Conservation (phyloP, 35 echinoderm and acorn worm genomes). For the Eucidaris tribuloides region DNA sequence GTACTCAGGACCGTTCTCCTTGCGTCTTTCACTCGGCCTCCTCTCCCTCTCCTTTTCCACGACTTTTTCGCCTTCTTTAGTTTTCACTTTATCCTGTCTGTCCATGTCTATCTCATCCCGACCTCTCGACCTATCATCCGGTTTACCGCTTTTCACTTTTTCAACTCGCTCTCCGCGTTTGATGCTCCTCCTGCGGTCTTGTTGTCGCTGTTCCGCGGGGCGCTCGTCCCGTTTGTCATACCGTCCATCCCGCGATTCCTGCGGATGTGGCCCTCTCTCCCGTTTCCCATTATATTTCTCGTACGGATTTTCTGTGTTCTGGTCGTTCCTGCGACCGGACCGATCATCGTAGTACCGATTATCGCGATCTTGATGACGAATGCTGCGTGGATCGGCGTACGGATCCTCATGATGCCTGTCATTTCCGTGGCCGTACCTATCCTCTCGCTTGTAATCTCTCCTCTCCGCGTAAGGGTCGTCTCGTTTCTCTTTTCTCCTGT, state of each 20-base stretch:
- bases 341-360: slow-evolving; percentile 3
- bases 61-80: not conserved
- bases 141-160: slow-evolving; percentile 5
- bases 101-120: slow-evolving; percentile 32
- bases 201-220: not conserved
- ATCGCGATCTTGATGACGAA: not conserved
- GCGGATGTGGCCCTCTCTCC: not conserved
- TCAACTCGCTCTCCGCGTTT: not conserved
- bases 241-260: slow-evolving; percentile 11
- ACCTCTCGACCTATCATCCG: slow-evolving; percentile 7
- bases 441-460: not conserved
- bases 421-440: not conserved
- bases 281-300: slow-evolving; percentile 30
- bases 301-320: slow-evolving; percentile 15
- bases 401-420: slow-evolving; percentile 21
- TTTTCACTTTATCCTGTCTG: slow-evolving; percentile 18
- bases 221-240: slow-evolving; percentile 30
- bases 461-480: not conserved
- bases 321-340: slow-evolving; percentile 16
- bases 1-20: not conserved
- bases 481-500: not conserved
- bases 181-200: slow-evolving; percentile 13
- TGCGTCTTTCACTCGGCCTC: slow-evolving; percentile 12
- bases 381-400: not conserved
- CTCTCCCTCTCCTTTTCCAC: slow-evolving; percentile 34